phyloP scores from a whole-genome alignment of 1,140 invertebrate genomes.

The Macrobrachium nipponense region DNA sequence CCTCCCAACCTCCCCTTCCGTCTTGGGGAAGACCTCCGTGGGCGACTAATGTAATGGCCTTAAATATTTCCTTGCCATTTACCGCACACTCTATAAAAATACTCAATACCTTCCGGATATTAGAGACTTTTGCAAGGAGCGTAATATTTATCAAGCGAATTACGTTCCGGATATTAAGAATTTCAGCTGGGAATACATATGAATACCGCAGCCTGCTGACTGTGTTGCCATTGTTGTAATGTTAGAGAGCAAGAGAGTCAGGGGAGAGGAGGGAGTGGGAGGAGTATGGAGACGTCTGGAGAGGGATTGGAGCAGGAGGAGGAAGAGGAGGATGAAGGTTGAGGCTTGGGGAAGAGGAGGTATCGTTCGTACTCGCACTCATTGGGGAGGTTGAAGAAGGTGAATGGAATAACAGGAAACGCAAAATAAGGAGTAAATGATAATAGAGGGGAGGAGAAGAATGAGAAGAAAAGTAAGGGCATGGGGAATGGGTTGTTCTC shows the following conservation, averaged over 20 bases:
- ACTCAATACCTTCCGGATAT: slow-evolving; percentile 59
- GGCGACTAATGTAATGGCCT: slow-evolving; percentile 51
- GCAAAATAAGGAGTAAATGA: too few relatives aligned
- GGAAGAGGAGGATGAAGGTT: background rate
- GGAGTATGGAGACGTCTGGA: background rate
- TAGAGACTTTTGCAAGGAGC: slow-evolving; percentile 52
- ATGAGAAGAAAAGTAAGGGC: too few relatives aligned
- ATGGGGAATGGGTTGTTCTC: too few relatives aligned
- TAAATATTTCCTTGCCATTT: slow-evolving; percentile 59
- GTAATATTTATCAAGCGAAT: slow-evolving; percentile 57
- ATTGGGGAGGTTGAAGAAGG: too few relatives aligned
- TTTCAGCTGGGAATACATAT: slow-evolving; percentile 45
- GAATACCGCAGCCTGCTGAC: slow-evolving; percentile 32
- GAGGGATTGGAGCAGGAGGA: background rate
- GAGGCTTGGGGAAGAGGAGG: background rate
- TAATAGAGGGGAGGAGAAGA: too few relatives aligned
- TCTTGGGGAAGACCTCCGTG: background rate
- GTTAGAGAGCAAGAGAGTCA: background rate
- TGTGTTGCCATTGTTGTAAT: background rate
- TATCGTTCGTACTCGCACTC: too few relatives aligned
- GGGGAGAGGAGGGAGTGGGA: background rate
- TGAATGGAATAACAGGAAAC: too few relatives aligned
- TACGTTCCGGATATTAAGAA: slow-evolving; percentile 58
- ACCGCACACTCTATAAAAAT: slow-evolving; percentile 53
- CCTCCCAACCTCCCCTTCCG: slow-evolving; percentile 9